These are phyloP conservation scores for Botrylloides violaceus DNA, from an alignment of 23 tunicate genomes.

Conservation along the genomic window DNA sequence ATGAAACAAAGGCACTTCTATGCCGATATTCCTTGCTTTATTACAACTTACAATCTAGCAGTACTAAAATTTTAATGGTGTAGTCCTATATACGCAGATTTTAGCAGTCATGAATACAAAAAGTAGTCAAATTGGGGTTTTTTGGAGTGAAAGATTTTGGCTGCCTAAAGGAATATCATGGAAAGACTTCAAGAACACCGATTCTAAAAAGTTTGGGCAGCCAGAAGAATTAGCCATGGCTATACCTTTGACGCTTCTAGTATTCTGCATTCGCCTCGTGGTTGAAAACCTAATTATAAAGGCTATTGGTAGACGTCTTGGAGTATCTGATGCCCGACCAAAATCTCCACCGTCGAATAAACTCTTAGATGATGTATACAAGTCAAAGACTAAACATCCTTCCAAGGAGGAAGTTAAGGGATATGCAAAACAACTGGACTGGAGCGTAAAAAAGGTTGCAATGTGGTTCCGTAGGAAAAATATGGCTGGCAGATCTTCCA, in stretches of 20 bases:
- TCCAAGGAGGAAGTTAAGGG: constrained; percentile 21
- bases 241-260: constrained; percentile 40
- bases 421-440: constrained; percentile 70
- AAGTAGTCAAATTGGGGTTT: constrained; percentile 3
- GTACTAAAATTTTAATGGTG: too few relatives aligned
- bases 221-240: constrained; percentile 44
- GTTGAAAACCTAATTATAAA: constrained; percentile 63
- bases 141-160: constrained; percentile 94
- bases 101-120: background rate
- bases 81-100: background rate
- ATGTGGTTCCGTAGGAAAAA: constrained; percentile 71
- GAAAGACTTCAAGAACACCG: constrained; percentile 70
- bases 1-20: too few relatives aligned
- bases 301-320: constrained; percentile 55
- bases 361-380: constrained; percentile 62
- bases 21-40: too few relatives aligned
- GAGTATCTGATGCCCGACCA: constrained; percentile 46
- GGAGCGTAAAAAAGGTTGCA: constrained; percentile 60
- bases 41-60: too few relatives aligned
- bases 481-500: constrained; percentile 47
- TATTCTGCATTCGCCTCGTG: constrained; percentile 53
- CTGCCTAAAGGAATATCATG: constrained; percentile 69
- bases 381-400: constrained; percentile 67
- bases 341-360: constrained; percentile 54
- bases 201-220: constrained; percentile 49